phyloP scores from a whole-genome alignment of 2,888 invertebrate species.

The Coelopa pilipes region DNA sequence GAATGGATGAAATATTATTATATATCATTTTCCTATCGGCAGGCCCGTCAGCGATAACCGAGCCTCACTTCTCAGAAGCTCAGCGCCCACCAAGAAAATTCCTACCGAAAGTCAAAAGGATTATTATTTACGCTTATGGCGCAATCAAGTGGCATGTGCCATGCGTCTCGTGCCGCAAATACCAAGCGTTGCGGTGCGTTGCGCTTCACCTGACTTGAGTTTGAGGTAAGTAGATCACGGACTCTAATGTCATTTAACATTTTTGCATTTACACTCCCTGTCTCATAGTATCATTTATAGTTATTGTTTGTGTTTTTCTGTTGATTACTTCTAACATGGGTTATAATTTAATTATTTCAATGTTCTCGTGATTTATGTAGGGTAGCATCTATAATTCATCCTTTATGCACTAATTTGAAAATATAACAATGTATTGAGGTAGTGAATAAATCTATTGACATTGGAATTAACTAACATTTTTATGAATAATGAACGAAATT shows the following conservation, averaged over 20 bases:
- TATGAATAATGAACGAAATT: too few species aligned
- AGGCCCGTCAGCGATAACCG: constrained; percentile 97
- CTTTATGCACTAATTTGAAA: too few species aligned
- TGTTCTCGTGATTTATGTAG: neutral
- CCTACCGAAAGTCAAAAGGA: constrained; percentile 86
- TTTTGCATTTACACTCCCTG: neutral
- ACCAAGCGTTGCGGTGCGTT: constrained; percentile 86
- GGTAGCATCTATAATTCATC: too few species aligned
- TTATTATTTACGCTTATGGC: constrained; percentile 96
- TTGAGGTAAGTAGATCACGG: constrained; percentile 74
- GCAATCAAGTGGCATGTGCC: constrained; percentile 96
- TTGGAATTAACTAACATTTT: too few species aligned
- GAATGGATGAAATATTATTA: constrained; percentile 18
- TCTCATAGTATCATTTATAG: neutral
- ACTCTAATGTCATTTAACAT: too few species aligned
- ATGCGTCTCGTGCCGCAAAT: constrained; percentile 95
- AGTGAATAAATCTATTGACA: too few species aligned
- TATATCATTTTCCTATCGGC: constrained; percentile 44
- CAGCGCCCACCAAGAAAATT: constrained; percentile 88
- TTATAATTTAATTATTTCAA: neutral
- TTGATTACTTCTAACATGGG: neutral
- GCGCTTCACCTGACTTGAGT: constrained; percentile 92
- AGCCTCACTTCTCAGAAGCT: constrained; percentile 90
- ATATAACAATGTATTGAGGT: too few species aligned
- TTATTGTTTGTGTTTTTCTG: neutral